phyloP scores from a whole-genome alignment of 2,113 vertebrate species.

The Chloropsis hardwickii region DNA sequence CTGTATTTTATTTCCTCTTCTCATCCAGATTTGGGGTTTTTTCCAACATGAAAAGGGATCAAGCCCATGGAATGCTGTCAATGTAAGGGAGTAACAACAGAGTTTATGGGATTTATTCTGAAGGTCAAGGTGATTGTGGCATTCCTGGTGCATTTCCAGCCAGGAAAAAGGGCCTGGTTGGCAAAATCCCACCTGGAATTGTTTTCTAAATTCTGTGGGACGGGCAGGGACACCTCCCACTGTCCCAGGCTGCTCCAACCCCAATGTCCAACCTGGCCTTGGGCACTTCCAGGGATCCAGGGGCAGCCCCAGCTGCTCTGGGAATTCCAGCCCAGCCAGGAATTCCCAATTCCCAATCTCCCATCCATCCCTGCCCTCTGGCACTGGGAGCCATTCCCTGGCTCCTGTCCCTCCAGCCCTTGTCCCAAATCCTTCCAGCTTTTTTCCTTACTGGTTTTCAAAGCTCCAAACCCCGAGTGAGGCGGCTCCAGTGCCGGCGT shows the following conservation, averaged over 20 bases:
- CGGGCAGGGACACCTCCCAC: not conserved
- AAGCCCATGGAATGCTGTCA: not conserved
- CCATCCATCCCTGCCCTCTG: not conserved
- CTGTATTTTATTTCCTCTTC: not conserved
- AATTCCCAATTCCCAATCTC: not conserved
- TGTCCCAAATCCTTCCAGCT: not conserved
- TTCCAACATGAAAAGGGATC: not conserved
- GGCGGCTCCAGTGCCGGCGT: rapidly evolving
- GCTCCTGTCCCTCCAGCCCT: not conserved
- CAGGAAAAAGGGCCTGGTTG: not conserved
- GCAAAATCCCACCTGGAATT: not conserved
- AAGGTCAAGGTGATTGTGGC: not conserved
- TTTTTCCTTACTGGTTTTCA: not conserved
- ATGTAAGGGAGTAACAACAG: not conserved
- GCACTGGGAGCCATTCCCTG: not conserved
- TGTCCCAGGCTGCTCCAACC: not conserved
- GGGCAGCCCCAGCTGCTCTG: not conserved
- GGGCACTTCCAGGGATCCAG: not conserved
- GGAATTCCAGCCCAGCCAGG: not conserved
- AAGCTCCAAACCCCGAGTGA: rapidly evolving
- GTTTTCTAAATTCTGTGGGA: not conserved
- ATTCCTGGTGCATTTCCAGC: not conserved
- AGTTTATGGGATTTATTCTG: not conserved
- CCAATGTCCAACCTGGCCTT: not conserved
- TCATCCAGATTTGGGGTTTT: not conserved